Base-by-base conservation (phyloP, 2,797 vertebrate species). In the Natrix natrix region DNA sequence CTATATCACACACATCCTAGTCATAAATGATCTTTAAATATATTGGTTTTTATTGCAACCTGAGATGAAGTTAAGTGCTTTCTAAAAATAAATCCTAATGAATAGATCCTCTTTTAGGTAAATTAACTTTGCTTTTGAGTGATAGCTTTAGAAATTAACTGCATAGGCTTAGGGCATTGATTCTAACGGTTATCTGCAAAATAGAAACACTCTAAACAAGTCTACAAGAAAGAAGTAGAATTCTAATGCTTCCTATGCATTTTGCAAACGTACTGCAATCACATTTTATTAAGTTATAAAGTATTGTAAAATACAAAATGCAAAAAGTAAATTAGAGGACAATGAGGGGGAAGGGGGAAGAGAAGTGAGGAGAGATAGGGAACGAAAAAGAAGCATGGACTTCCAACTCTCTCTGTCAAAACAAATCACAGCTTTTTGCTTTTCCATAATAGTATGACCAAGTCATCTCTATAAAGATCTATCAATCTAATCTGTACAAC, bases 41-140 rank as follows among this genome's bases (percentile, higher is more conserved):
- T 96, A 97, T 96, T 97, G 96, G 94, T 94, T 91, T 95, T 96
- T 91, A 17, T 93, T 94, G 93, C 88, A 95, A 94, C 94, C 91
- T 96, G 93, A 91, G 93, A 87, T 93, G 93, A 96, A 92, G 93
- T 91, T 13, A 94, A 95, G 90, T 90, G 93, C 93, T 93, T 95
- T 95, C 83, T 92, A 96, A 92, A 95, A 93, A 96, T 96, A 95
- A 95, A 97, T 96, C 93, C 96, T 92, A 95, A 93, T 90, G 94
- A 96, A 90, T 92, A 91, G 95, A 93, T 92, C 88, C 89, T 96
- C 87, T 28, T 96, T 96, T 90, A 96, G 96, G 95, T 96, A 95
- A 97, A 97, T 96, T 97, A 96, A 93, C 91, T 93, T 95, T 89
- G 43, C 57, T 93, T 94, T 95, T 94, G 92, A 94, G 95, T 92